Conservation (phyloP, 2,888 invertebrate species). For the Cephus pulcher region DNA sequence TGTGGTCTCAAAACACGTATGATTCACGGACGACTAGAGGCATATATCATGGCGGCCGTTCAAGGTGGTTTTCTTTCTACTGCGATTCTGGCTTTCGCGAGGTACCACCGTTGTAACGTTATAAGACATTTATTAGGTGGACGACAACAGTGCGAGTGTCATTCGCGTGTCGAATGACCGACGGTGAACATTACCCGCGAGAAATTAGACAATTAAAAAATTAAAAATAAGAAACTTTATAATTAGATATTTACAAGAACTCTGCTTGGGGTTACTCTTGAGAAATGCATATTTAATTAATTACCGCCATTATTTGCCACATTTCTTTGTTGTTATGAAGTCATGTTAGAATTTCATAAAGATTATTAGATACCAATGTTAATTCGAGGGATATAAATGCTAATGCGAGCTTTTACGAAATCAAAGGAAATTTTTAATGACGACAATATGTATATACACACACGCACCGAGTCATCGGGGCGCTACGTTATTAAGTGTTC, state of each 20-base stretch:
- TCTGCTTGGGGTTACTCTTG: neutral
- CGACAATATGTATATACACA: neutral
- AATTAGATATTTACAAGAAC: neutral
- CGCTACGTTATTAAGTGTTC: neutral
- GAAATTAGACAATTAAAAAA: neutral
- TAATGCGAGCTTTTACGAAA: neutral
- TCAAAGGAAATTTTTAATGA: neutral
- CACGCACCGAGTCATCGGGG: neutral
- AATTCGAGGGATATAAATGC: neutral
- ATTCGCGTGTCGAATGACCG: neutral
- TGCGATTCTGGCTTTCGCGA: constrained; percentile 9
- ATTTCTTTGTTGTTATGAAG: neutral
- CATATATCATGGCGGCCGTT: constrained; percentile 16
- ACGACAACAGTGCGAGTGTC: neutral
- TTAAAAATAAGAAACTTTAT: neutral
- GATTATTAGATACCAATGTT: neutral
- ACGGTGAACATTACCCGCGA: neutral
- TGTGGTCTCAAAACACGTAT: constrained; percentile 40
- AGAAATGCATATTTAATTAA: neutral
- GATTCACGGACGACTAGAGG: constrained; percentile 46
- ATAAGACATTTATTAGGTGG: neutral
- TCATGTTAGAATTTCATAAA: neutral
- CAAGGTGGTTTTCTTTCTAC: constrained; percentile 44
- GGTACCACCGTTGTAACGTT: neutral
- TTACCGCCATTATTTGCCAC: neutral